Evolutionary conservation across 2,888 invertebrate species (phyloP).

Genomic region (Halictus quadricinctus): DNA sequence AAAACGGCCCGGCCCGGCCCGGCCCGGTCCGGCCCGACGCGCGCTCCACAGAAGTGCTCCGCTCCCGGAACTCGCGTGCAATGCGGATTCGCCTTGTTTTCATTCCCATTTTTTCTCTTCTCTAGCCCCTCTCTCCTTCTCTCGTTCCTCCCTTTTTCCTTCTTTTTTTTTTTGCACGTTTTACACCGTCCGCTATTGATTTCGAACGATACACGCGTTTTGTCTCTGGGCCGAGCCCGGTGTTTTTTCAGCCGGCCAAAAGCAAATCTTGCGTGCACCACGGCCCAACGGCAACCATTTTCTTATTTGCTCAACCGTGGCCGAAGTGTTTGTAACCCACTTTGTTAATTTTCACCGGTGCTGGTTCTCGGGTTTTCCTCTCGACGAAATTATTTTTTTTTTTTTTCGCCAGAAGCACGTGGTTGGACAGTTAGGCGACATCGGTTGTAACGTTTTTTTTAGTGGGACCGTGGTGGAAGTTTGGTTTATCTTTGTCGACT

Average conservation of each 20-base stretch:
- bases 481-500: not conserved
- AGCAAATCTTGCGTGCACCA: slow-evolving; percentile 5
- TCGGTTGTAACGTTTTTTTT: not conserved
- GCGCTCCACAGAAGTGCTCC: not conserved
- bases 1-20: not conserved
- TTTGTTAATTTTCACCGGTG: not conserved
- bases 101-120: not conserved
- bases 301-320: slow-evolving; percentile 9
- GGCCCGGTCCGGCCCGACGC: not conserved
- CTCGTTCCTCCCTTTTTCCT: not conserved
- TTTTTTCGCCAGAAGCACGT: not conserved
- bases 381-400: not conserved
- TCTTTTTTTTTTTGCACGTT: not conserved
- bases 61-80: not conserved
- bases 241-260: not conserved
- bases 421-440: not conserved
- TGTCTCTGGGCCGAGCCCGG: not conserved
- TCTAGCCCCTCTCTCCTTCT: not conserved
- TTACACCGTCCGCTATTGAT: not conserved
- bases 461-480: not conserved
- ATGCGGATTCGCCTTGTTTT: slow-evolving; percentile 1
- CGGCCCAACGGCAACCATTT: not conserved
- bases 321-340: slow-evolving; percentile 5
- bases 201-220: slow-evolving; percentile 6
- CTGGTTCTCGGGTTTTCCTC: not conserved